Evolutionary conservation across 2,888 invertebrate genomes (phyloP), one percentile per base, ranked within the genome.

Genomic region (Philereme transversata): DNA sequence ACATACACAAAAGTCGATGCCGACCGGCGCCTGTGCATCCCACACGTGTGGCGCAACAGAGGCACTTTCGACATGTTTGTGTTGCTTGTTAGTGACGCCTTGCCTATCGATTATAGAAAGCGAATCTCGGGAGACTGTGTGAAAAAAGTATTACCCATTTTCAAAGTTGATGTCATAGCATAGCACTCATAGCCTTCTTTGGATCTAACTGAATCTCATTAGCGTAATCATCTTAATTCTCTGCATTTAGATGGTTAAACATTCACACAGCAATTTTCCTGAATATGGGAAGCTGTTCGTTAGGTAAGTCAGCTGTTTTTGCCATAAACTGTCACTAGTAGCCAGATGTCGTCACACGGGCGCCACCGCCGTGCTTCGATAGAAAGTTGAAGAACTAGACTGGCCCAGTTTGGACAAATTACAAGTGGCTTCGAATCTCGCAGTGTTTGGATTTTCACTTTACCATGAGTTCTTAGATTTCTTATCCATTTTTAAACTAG

Each of bases 351-450:
- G 82, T 74, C 78, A 67, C 71, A 60, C 79, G 70, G 78, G 77
- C 79, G 80, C 83, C 84, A 82, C 81, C 83, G 81, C 87, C 86
- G 76, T 79, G 78, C 79, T 77, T 77, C 77, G 71, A 83, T 90
- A 90, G 91, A 91, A 91, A 91, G 91, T 90, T 87, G 88, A 84
- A 81, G 83, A 90, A 90, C 88, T 90, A 86, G 88, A 87, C 76
- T 82, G 81, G 78, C 82, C 84, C 76, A 81, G 83, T 83, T 86
- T 79, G 76, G 78, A 75, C 67, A 75, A 80, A 84, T 84, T 79
- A 81, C 82, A 79, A 81, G 79, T 76, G 72, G 75, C 74, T 77
- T 72, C 74, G 76, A 81, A 78, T 80, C 77, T 76, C 72, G 76
- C 71, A 76, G 69, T 78, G 72, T 84, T 83, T 82, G 78, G 78